A percentile compares a stretch with the other conserved stretches of the same genome.
These are phyloP conservation scores for Ceratoteleas bidentatus DNA, from an alignment of 1,140 invertebrate genomes.

Conservation along the genomic window DNA sequence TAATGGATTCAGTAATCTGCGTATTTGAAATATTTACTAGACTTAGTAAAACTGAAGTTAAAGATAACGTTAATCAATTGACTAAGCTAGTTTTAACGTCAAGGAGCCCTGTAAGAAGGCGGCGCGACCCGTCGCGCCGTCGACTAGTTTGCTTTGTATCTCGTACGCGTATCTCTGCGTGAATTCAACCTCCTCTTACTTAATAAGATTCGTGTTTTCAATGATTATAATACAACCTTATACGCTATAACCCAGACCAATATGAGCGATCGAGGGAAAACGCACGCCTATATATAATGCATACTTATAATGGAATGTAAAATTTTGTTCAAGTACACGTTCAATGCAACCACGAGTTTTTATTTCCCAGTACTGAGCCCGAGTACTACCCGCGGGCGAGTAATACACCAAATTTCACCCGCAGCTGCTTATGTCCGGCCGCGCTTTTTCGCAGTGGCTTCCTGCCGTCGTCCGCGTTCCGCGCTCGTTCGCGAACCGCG, in stretches of 20 bases:
- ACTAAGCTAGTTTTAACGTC: conserved; percentile 72
- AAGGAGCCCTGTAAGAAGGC: conserved; percentile 33
- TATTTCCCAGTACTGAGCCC: conserved; percentile 41
- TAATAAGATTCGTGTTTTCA: conserved; percentile 74
- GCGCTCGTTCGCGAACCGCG: conserved; percentile 65
- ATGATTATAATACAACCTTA: conserved; percentile 67
- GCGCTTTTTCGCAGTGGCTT: conserved; percentile 66
- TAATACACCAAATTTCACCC: conserved; percentile 23
- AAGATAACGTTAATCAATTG: conserved; percentile 75
- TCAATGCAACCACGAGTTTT: conserved; percentile 53
- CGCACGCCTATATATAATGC: conserved; percentile 24
- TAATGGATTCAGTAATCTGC: conserved; percentile 47
- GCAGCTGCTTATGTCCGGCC: conserved; percentile 38
- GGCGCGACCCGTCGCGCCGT: not conserved
- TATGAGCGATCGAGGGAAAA: conserved; percentile 37
- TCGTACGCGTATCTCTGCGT: conserved; percentile 55
- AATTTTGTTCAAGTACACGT: conserved; percentile 60
- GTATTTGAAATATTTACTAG: conserved; percentile 61
- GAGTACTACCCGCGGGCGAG: too few species aligned
- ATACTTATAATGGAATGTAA: conserved; percentile 55
- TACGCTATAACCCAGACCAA: conserved; percentile 55
- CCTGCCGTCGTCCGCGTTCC: too few species aligned
- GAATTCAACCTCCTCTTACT: conserved; percentile 65
- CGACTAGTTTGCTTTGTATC: conserved; percentile 65
- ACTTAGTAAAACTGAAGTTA: conserved; percentile 49